These are phyloP conservation scores for Dicentrarchus labrax DNA, from an alignment of 2,113 vertebrate genomes.

Conservation along the genomic window DNA sequence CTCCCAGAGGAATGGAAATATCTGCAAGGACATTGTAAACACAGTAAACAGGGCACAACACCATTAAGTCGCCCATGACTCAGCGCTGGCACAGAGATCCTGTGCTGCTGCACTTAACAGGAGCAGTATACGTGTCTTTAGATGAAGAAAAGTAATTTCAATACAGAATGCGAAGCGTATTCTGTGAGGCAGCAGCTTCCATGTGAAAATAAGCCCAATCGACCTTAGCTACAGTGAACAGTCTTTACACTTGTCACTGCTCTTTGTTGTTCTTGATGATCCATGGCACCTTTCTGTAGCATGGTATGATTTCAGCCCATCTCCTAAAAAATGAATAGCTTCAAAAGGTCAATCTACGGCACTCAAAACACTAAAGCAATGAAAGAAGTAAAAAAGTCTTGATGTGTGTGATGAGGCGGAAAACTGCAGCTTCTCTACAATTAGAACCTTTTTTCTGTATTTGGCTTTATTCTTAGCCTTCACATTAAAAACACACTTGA, in stretches of 20 bases:
- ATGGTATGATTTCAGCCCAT: not conserved
- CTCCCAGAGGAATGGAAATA: conserved; percentile 59
- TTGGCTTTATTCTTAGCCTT: not conserved
- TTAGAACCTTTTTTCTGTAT: not conserved
- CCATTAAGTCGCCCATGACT: conserved; percentile 66
- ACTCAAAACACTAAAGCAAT: conserved; percentile 9
- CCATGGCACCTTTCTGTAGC: not conserved
- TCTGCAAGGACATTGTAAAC: conserved; percentile 64
- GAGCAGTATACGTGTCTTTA: not conserved
- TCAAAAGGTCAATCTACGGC: conserved; percentile 27
- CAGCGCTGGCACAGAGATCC: conserved; percentile 51
- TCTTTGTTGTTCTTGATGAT: conserved; percentile 29
- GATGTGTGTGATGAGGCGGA: not conserved
- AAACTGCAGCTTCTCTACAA: conserved; percentile 14
- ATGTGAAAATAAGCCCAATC: conserved; percentile 24
- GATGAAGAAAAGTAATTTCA: conserved; percentile 27
- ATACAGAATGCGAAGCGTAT: conserved; percentile 19
- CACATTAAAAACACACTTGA: not conserved
- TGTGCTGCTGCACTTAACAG: conserved; percentile 42
- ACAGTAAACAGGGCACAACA: conserved; percentile 68
- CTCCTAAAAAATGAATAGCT: conserved; percentile 20
- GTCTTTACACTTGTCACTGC: conserved; percentile 12
- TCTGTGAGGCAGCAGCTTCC: conserved; percentile 1
- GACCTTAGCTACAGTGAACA: conserved; percentile 2
- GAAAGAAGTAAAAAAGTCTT: not conserved